These are phyloP conservation scores for Allobates femoralis DNA, from an alignment of 2,797 vertebrate genomes.

Conservation along the genomic window DNA sequence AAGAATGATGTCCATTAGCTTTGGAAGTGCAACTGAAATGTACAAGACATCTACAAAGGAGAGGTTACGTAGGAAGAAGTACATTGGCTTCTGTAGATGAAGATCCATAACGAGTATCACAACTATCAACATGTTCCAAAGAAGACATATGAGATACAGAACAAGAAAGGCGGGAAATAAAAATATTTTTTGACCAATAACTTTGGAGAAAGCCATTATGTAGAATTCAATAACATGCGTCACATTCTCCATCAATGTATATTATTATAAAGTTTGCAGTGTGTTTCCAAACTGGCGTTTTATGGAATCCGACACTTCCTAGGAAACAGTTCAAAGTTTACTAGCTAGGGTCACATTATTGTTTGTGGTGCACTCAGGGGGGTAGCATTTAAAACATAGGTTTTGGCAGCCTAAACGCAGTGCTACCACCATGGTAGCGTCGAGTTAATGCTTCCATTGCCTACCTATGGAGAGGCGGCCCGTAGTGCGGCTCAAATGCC, in stretches of 20 bases:
- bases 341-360: no score
- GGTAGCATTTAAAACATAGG: not conserved
- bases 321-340: not conserved
- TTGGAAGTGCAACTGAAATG: conserved; percentile 24
- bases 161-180: conserved; percentile 32
- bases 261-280: not conserved
- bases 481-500: no score
- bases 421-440: no score
- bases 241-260: conserved; percentile 3
- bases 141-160: conserved; percentile 19
- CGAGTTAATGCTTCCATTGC: no score
- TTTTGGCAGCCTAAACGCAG: no score
- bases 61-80: conserved; percentile 58
- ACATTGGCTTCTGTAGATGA: conserved; percentile 40
- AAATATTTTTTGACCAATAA: not conserved
- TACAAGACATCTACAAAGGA: conserved; percentile 57
- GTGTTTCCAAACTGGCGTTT: not conserved
- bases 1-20: conserved; percentile 40
- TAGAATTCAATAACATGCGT: conserved; percentile 33
- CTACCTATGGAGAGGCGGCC: no score
- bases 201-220: conserved; percentile 29
- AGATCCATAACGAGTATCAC: conserved; percentile 6
- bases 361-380: no score
- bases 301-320: not conserved
- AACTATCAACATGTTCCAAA: conserved; percentile 58